phyloP scores from a whole-genome alignment of 2,113 vertebrate species.

The Hypanus sabinus region DNA sequence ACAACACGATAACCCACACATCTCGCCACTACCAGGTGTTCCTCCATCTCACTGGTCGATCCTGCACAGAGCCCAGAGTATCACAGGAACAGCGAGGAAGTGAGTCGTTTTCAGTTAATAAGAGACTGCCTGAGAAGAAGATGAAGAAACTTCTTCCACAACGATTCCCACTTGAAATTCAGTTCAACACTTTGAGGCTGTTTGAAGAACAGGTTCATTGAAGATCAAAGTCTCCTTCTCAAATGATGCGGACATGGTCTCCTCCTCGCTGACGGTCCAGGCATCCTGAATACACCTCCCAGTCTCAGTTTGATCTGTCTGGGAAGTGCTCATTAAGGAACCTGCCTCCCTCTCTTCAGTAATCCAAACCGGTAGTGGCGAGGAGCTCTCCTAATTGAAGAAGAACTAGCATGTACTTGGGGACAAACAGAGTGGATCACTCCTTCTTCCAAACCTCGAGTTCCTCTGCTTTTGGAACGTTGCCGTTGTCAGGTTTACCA shows the following conservation, averaged over 20 bases:
- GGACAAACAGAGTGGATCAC: neutral
- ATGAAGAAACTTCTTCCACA: neutral
- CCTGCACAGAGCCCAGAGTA: no score
- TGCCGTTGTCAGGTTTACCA: neutral
- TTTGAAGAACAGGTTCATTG: neutral
- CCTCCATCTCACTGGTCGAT: no score
- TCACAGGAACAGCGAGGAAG: no score
- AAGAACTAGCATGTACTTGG: neutral
- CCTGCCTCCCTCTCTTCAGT: neutral
- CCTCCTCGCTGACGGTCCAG: neutral
- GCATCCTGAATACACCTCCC: neutral
- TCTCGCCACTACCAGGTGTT: no score
- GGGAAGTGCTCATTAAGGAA: neutral
- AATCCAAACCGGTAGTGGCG: neutral
- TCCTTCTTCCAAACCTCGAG: neutral
- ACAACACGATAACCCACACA: no score
- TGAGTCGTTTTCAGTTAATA: no score
- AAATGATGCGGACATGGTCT: neutral
- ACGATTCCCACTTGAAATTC: neutral
- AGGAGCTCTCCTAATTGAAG: neutral
- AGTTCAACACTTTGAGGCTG: no score
- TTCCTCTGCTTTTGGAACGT: neutral
- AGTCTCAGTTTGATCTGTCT: no score
- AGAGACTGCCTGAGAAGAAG: no score
- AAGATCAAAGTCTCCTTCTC: neutral